Evolutionary conservation across 2,888 invertebrate genomes (phyloP).

Genomic region (Parnassius mnemosyne): DNA sequence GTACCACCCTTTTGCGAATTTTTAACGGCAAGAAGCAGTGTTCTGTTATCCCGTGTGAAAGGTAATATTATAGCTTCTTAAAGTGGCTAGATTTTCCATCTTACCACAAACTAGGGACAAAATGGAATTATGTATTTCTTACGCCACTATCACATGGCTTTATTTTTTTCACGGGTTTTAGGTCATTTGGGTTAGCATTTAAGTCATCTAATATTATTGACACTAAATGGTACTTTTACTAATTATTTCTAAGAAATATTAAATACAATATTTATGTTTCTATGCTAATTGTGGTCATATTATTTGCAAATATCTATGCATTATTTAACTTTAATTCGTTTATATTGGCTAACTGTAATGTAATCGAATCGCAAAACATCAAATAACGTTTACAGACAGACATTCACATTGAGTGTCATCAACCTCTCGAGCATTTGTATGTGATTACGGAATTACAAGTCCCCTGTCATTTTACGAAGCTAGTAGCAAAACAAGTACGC

Average conservation of each 20-base stretch:
- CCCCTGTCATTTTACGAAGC: neutral
- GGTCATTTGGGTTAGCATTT: too few species aligned
- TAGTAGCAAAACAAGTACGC: neutral
- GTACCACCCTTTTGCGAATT: too few species aligned
- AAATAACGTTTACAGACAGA: conserved; percentile 1
- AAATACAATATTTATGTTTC: neutral
- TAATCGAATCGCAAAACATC: neutral
- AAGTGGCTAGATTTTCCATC: too few species aligned
- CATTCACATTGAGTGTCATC: conserved; percentile 10
- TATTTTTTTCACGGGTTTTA: too few species aligned
- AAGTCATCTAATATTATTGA: too few species aligned
- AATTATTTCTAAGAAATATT: neutral
- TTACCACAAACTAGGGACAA: too few species aligned
- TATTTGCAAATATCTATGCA: conserved; percentile 5
- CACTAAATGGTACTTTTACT: neutral
- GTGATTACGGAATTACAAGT: conserved; percentile 3
- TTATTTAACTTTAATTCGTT: conserved; percentile 2
- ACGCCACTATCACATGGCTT: too few species aligned
- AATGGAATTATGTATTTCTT: too few species aligned
- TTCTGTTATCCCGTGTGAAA: too few species aligned
- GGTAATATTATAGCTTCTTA: too few species aligned
- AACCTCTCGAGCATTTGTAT: conserved; percentile 5
- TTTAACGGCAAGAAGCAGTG: too few species aligned
- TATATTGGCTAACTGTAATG: conserved; percentile 1
- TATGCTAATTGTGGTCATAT: neutral